These are phyloP conservation scores for Picus viridis DNA, from an alignment of 2,797 vertebrate genomes.

Conservation along the genomic window DNA sequence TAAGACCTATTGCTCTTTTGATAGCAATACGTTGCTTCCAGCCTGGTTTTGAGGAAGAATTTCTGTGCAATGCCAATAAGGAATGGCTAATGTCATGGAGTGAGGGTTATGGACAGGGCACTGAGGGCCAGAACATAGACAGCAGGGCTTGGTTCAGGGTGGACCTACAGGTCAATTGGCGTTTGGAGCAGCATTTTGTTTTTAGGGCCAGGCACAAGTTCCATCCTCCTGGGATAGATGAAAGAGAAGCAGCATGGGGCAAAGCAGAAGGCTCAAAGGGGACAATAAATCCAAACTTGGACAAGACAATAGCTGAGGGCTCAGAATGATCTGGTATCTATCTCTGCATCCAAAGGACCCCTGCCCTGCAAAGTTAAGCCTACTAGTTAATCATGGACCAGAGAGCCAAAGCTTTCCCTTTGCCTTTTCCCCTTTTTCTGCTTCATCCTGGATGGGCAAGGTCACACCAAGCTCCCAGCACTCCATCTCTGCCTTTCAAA, in stretches of 20 bases:
- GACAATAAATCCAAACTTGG: background rate
- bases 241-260: background rate
- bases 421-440: background rate
- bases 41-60: background rate
- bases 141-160: background rate
- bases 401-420: background rate
- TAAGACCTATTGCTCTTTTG: background rate
- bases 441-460: background rate
- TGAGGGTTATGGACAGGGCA: background rate
- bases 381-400: background rate
- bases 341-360: background rate
- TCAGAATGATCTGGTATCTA: background rate
- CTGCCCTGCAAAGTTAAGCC: background rate
- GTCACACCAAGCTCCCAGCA: background rate
- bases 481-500: background rate
- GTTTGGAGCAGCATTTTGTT: background rate
- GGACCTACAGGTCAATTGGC: background rate
- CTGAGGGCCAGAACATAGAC: background rate
- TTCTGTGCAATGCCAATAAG: background rate
- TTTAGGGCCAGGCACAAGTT: background rate
- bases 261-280: background rate
- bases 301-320: background rate
- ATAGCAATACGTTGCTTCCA: background rate
- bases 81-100: background rate
- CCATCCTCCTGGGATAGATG: fast-evolving